These are phyloP conservation scores for Parnassius apollo DNA, from an alignment of 2,888 invertebrate species.

Conservation along the genomic window DNA sequence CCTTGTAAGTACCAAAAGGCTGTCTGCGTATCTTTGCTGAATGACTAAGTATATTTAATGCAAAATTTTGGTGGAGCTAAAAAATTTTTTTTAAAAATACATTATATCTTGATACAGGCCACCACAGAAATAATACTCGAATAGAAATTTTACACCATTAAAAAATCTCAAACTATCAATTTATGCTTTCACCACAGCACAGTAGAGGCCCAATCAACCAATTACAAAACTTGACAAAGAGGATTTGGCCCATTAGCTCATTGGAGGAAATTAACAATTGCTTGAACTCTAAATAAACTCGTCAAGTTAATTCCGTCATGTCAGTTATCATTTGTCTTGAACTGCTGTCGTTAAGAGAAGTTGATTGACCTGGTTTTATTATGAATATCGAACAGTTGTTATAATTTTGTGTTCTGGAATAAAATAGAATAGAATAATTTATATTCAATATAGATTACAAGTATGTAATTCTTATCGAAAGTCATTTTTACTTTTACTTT, in stretches of 20 bases:
- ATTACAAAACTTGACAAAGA: slow-evolving; percentile 49
- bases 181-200: slow-evolving; percentile 33
- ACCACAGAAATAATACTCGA: neutral
- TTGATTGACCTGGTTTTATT: slow-evolving; percentile 53
- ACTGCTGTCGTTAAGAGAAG: slow-evolving; percentile 29
- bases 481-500: too few species aligned
- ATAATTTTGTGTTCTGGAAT: slow-evolving; percentile 19
- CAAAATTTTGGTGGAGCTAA: too few species aligned
- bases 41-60: too few species aligned
- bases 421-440: too few species aligned
- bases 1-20: too few species aligned
- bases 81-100: too few species aligned
- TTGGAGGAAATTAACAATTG: slow-evolving; percentile 80
- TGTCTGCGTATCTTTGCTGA: too few species aligned
- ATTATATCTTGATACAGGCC: too few species aligned
- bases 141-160: slow-evolving; percentile 23
- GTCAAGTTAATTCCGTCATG: slow-evolving; percentile 71
- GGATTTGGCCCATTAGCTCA: slow-evolving; percentile 78
- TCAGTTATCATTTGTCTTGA: slow-evolving; percentile 73
- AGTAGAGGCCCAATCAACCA: slow-evolving; percentile 39
- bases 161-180: slow-evolving; percentile 28
- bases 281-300: slow-evolving; percentile 74
- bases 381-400: slow-evolving; percentile 29
- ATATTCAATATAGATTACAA: too few species aligned
- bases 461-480: too few species aligned